Conservation (phyloP, 2,888 invertebrate species). For the Lysandra bellargus region DNA sequence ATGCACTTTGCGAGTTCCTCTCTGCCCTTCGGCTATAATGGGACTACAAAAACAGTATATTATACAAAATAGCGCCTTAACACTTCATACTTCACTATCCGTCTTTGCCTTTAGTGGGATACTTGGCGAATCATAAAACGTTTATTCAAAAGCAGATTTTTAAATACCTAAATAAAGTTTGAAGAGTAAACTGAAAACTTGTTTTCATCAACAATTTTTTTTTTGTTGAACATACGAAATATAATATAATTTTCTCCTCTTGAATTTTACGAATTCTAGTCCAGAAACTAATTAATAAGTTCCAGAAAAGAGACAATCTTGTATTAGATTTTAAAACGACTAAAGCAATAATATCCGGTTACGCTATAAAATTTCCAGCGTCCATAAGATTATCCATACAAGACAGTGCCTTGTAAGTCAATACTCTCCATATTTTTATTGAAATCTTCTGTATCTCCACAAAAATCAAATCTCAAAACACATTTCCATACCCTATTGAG, state of each 20-base stretch:
- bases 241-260: no score
- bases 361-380: neutral
- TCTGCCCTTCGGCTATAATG: conserved; percentile 42
- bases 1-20: conserved; percentile 58
- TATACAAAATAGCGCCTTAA: conserved; percentile 25
- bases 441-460: conserved; percentile 49
- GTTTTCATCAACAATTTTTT: no score
- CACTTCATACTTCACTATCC: conserved; percentile 19
- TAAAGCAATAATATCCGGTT: no score
- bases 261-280: no score
- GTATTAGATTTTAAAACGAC: no score
- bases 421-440: conserved; percentile 37
- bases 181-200: no score
- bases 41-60: conserved; percentile 34
- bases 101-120: neutral
- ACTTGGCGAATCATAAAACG: neutral
- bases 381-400: neutral
- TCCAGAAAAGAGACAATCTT: no score
- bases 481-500: conserved; percentile 72
- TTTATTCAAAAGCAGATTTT: no score
- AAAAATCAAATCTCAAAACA: conserved; percentile 70
- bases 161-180: no score
- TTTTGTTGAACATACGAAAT: no score
- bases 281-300: no score
- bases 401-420: neutral